Base-by-base conservation (phyloP, 2,797 vertebrate genomes). In the Lagocephalus sceleratus region DNA sequence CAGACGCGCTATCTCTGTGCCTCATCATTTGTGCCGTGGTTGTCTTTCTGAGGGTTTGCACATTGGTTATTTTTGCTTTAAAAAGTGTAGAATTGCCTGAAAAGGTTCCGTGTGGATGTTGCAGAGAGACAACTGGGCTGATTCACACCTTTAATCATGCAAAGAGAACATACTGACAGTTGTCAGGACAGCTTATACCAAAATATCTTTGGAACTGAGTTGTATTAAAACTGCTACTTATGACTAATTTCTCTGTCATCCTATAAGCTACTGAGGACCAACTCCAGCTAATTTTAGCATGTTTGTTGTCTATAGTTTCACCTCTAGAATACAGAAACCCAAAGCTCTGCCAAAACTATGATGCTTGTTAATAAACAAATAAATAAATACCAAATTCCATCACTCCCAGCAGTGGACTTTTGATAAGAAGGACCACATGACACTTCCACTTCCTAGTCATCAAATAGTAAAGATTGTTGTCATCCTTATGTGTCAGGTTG, bases 21-120 rank as follows among this genome's bases (percentile, higher is more conserved):
- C 55, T 56, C 51, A 54, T 67, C 71, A 57, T 55, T 54, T 60
- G 63, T 56, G 64, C 51, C 47, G 54, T 54, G 56, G 57, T 54
- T 67, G 8, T 19, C 40, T 58, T 63, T 58, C 43, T 32, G 20
- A 66, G 47, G 48, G 60, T 65, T 55, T 53, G 64, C 67, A 63
- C 76, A 40, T 57, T 38, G 25, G 60, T 54, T 51, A 56, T 66
- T 17, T 60, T 67, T 35, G 1, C 2, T 35, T 35, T 11, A 29
- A 35, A 35, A 35, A 14, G 12, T 14, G 32, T 14, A 35, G 2
- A 35, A 12, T 35, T 35, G 12, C 32, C 32, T 35, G 12, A 14
- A 10, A 35, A 14, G 32, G n/a, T 17, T 40, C 16, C 17, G 15
- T 40, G 16, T 40, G 39, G 39, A 40, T 40, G 39, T 40, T 40